These are phyloP conservation scores for Hirtodrosophila alboralis DNA, from an alignment of 2,888 invertebrate genomes.

Conservation along the genomic window DNA sequence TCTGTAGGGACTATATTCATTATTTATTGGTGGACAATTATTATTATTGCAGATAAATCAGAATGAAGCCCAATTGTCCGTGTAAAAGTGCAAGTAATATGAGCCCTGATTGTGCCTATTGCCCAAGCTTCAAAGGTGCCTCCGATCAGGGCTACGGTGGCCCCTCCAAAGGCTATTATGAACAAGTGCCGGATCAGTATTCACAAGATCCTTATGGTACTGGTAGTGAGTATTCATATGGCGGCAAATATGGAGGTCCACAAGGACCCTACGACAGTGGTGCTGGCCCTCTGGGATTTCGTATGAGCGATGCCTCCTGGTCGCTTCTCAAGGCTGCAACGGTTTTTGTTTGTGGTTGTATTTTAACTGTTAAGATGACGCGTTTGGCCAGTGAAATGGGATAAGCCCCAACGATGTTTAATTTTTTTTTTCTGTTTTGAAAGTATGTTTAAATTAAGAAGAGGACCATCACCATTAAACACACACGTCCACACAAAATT, in stretches of 20 bases:
- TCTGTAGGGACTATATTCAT: no score
- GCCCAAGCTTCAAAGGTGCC: not conserved
- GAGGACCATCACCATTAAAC: not conserved
- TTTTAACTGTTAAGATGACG: slow-evolving; percentile 65
- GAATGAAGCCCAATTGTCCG: slow-evolving; percentile 36
- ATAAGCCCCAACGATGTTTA: slow-evolving; percentile 26
- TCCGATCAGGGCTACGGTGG: no score
- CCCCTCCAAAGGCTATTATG: no score
- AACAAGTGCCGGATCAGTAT: no score
- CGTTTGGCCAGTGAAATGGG: slow-evolving; percentile 64
- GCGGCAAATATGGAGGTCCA: not conserved
- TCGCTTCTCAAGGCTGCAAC: slow-evolving; percentile 61
- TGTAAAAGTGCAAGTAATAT: slow-evolving; percentile 33
- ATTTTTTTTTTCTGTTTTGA: slow-evolving; percentile 4
- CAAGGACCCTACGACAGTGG: not conserved
- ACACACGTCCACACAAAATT: slow-evolving; percentile 1
- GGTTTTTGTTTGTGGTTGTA: slow-evolving; percentile 72
- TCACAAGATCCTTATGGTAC: not conserved
- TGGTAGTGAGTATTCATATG: not conserved
- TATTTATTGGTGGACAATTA: no score
- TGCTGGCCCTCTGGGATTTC: no score
- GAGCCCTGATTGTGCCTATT: slow-evolving; percentile 14
- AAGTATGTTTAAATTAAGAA: not conserved
- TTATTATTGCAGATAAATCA: slow-evolving; percentile 13
- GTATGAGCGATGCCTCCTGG: slow-evolving; percentile 44